phyloP scores from a whole-genome alignment of 2,888 invertebrate genomes.

The Neelides folsomi region DNA sequence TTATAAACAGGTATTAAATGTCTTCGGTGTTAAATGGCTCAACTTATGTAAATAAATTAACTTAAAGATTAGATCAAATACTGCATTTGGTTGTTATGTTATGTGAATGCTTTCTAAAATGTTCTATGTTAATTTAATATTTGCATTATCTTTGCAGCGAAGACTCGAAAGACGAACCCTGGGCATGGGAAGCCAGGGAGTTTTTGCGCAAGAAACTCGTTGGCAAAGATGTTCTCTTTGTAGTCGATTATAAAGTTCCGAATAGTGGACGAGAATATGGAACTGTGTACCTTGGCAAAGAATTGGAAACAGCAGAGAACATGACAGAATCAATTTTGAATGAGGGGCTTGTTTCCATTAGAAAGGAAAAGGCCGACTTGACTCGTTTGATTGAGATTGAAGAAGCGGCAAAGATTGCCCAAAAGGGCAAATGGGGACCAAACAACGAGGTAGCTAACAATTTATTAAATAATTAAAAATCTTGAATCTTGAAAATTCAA shows the following conservation, averaged over 20 bases:
- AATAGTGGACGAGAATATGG: slow-evolving; percentile 75
- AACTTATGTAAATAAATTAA: no score
- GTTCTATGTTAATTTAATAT: no score
- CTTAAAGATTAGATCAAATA: no score
- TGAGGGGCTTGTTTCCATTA: slow-evolving; percentile 78
- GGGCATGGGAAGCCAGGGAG: slow-evolving; percentile 95
- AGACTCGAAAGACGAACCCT: slow-evolving; percentile 77
- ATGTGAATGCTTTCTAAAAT: background rate
- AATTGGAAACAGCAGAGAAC: slow-evolving; percentile 60
- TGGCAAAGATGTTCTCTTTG: slow-evolving; percentile 77
- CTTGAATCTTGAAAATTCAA: background rate
- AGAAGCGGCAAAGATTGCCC: slow-evolving; percentile 72
- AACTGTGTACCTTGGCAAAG: slow-evolving; percentile 66
- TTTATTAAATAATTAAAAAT: background rate
- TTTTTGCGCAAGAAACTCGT: slow-evolving; percentile 82
- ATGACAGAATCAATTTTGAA: slow-evolving; percentile 73
- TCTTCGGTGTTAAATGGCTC: background rate
- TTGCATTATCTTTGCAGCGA: no score
- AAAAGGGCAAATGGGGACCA: slow-evolving; percentile 66
- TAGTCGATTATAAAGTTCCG: slow-evolving; percentile 61
- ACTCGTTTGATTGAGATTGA: slow-evolving; percentile 67
- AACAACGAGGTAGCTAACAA: slow-evolving; percentile 18
- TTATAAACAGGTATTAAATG: slow-evolving; percentile 37
- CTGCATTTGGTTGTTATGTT: background rate
- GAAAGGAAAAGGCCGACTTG: slow-evolving; percentile 56